These are phyloP conservation scores for Mactromeris polynyma DNA, from an alignment of 2,888 invertebrate genomes.

Conservation along the genomic window DNA sequence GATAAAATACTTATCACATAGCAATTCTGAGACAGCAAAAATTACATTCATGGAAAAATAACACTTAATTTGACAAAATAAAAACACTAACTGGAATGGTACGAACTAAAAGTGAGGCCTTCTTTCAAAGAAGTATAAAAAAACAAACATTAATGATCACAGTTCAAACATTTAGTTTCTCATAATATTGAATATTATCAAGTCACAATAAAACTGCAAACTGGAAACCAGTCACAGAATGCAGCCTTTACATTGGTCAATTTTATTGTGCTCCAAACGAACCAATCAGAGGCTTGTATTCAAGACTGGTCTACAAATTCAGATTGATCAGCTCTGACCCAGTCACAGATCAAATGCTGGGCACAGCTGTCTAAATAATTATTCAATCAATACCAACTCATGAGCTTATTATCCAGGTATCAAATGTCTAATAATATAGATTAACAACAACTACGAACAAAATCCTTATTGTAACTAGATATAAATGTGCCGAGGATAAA, in stretches of 20 bases:
- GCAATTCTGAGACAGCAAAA: conserved; percentile 1
- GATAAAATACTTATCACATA: neutral
- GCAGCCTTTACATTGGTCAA: too few species aligned
- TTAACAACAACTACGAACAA: neutral
- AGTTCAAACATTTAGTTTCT: neutral
- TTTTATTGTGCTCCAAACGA: neutral
- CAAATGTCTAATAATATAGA: too few species aligned
- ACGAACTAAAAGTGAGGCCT: neutral
- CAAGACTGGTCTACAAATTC: neutral
- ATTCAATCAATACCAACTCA: too few species aligned
- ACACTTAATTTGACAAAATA: neutral
- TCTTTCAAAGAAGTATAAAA: conserved; percentile 7
- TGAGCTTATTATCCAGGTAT: too few species aligned
- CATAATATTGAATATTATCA: neutral
- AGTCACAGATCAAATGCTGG: neutral
- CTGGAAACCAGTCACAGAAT: neutral
- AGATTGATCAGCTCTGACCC: neutral
- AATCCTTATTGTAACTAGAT: neutral
- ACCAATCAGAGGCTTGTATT: neutral
- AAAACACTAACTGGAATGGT: neutral
- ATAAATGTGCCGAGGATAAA: neutral
- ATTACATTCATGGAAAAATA: neutral
- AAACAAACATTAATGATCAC: neutral
- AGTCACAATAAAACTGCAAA: neutral
- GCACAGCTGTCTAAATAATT: too few species aligned